Percentiles rank a stretch among this genome's conserved stretches.
phyloP scores from a whole-genome alignment of 2,113 vertebrate genomes.

The Phalacrocorax pelagicus region DNA sequence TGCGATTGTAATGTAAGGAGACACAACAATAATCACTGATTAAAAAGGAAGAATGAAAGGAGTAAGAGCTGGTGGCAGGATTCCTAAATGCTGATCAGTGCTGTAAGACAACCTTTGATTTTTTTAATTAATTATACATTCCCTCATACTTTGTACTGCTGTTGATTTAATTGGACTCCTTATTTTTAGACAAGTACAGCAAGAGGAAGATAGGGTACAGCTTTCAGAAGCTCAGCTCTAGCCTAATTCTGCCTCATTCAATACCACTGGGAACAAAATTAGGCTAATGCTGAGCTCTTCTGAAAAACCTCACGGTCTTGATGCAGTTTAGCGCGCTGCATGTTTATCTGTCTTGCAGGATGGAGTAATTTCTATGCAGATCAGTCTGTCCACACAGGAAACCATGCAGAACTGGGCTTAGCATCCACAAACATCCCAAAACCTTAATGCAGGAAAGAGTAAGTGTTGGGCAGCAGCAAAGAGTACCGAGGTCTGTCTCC shows the following conservation, averaged over 20 bases:
- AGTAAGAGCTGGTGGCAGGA: constrained; percentile 25
- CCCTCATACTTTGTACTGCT: constrained; percentile 41
- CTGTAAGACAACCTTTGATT: constrained; percentile 52
- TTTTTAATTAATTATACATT: constrained; percentile 66
- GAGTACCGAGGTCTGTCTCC: background rate
- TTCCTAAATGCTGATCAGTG: constrained; percentile 55
- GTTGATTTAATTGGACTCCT: constrained; percentile 61
- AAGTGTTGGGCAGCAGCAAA: background rate
- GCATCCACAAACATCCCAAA: background rate
- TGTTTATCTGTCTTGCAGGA: background rate
- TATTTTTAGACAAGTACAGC: constrained; percentile 57
- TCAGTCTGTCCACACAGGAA: background rate
- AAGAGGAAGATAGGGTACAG: background rate
- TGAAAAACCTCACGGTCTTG: background rate
- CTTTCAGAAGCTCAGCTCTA: constrained; percentile 37
- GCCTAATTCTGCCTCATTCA: constrained; percentile 42
- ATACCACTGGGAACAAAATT: constrained; percentile 34
- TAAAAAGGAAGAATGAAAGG: constrained; percentile 44
- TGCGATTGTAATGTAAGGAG: background rate
- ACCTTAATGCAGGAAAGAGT: background rate
- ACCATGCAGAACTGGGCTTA: background rate
- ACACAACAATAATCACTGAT: constrained; percentile 48
- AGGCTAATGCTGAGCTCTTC: constrained; percentile 43
- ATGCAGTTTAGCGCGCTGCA: background rate
- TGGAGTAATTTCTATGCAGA: background rate